A percentile compares a stretch with the other conserved stretches of the same genome.
Conservation (phyloP, 2,888 invertebrate species). For the Protonemura montana region DNA sequence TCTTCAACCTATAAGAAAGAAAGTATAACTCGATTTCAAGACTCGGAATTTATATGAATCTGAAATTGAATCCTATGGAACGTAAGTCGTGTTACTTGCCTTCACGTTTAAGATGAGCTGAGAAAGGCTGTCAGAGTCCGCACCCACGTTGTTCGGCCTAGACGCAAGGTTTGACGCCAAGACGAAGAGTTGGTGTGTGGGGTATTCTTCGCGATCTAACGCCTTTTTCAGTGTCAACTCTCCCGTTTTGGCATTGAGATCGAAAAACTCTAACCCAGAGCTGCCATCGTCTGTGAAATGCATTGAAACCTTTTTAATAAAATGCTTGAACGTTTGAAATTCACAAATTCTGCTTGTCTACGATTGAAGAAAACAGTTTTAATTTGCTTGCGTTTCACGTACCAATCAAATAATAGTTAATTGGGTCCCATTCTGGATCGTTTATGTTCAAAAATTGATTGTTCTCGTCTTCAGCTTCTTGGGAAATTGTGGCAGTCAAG, state of each 20-base stretch:
- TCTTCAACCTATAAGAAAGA: constrained; percentile 65
- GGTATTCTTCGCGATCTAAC: constrained; percentile 61
- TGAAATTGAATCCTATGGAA: neutral
- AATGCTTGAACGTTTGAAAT: neutral
- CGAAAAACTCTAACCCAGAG: constrained; percentile 34
- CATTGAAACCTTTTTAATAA: neutral
- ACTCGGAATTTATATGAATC: neutral
- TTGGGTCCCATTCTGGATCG: constrained; percentile 63
- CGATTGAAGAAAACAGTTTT: constrained; percentile 15
- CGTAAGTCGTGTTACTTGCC: constrained; percentile 54
- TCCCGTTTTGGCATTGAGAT: constrained; percentile 58
- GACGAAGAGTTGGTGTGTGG: constrained; percentile 59
- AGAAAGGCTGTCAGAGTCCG: constrained; percentile 55
- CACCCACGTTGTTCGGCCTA: constrained; percentile 51
- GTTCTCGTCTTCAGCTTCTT: constrained; percentile 57
- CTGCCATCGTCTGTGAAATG: constrained; percentile 23
- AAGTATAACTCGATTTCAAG: constrained; percentile 17
- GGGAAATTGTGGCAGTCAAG: constrained; percentile 57
- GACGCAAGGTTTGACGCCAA: constrained; percentile 62
- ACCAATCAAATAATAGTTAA: constrained; percentile 64
- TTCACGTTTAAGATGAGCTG: constrained; percentile 60
- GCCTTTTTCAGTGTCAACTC: constrained; percentile 56
- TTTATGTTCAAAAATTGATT: constrained; percentile 58
- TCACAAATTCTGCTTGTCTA: neutral
- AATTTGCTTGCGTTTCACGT: constrained; percentile 48